A percentile compares a stretch with the other conserved stretches of the same genome.
Conservation (phyloP, 2,888 invertebrate genomes). For the Bellardia pandia region DNA sequence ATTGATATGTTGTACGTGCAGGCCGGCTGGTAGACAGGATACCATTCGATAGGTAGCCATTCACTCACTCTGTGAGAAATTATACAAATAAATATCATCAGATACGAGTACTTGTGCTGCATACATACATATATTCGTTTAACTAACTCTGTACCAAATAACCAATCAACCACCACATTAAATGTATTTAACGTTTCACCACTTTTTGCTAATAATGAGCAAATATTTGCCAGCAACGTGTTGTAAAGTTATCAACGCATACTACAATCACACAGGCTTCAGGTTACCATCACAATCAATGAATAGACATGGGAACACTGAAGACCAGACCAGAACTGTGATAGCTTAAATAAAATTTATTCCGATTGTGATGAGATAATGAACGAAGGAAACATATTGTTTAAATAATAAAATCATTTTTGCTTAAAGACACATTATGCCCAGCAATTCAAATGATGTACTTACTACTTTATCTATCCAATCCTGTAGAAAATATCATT, state of each 20-base stretch:
- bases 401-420: constrained; percentile 27
- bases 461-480: background rate
- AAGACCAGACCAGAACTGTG: constrained; percentile 1
- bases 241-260: constrained; percentile 40
- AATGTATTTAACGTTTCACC: constrained; percentile 63
- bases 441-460: background rate
- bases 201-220: constrained; percentile 68
- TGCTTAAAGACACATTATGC: constrained; percentile 21
- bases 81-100: constrained; percentile 32
- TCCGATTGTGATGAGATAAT: constrained; percentile 60
- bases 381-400: constrained; percentile 48
- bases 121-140: background rate
- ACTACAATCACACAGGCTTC: constrained; percentile 30
- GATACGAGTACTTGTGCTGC: background rate
- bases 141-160: constrained; percentile 11
- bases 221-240: constrained; percentile 68
- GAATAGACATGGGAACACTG: background rate
- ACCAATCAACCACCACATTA: constrained; percentile 61
- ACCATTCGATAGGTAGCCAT: background rate
- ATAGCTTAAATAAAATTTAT: constrained; percentile 33
- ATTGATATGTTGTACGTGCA: background rate
- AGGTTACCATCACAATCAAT: constrained; percentile 24
- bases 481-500: too few relatives aligned
- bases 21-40: too few relatives aligned
- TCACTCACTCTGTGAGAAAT: background rate